Conservation (phyloP, 37 sponge, comb jelly and placozoan species). For the Hexactinellida sp. region DNA sequence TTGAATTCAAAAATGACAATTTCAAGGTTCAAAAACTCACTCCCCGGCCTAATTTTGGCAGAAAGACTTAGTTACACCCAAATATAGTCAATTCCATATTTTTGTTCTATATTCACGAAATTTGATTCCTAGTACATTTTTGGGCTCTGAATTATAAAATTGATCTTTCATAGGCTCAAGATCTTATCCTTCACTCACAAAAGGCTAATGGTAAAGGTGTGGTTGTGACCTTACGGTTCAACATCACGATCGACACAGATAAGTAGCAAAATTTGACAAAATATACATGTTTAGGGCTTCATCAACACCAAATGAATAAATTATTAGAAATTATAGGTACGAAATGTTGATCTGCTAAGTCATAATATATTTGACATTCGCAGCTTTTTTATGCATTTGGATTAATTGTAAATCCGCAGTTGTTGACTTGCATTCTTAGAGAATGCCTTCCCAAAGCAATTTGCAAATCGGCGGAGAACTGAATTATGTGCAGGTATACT, state of each 20-base stretch:
- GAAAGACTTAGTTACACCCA: not conserved
- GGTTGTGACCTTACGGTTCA: not conserved
- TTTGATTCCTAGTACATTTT: constrained; percentile 7
- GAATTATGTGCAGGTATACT: not conserved
- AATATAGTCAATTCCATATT: not conserved
- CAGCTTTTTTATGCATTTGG: not conserved
- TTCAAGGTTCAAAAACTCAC: constrained; percentile 6
- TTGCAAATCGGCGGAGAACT: not conserved
- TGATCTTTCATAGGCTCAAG: not conserved
- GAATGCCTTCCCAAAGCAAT: constrained; percentile 15
- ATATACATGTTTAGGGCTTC: not conserved
- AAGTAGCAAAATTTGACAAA: constrained; percentile 12
- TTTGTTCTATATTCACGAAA: not conserved
- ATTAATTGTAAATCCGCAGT: not conserved
- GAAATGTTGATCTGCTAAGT: not conserved
- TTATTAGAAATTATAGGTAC: not conserved
- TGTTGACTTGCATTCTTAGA: constrained; percentile 1
- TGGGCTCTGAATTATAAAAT: not conserved
- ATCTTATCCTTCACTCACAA: not conserved
- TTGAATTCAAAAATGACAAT: constrained; percentile 16
- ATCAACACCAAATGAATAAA: constrained; percentile 18
- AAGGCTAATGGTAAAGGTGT: not conserved
- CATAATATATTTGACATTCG: not conserved
- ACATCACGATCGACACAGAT: constrained; percentile 12
- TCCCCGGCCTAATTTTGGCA: constrained; percentile 1